Base-by-base conservation (phyloP, 2,888 invertebrate species). In the Volucella bombylans region DNA sequence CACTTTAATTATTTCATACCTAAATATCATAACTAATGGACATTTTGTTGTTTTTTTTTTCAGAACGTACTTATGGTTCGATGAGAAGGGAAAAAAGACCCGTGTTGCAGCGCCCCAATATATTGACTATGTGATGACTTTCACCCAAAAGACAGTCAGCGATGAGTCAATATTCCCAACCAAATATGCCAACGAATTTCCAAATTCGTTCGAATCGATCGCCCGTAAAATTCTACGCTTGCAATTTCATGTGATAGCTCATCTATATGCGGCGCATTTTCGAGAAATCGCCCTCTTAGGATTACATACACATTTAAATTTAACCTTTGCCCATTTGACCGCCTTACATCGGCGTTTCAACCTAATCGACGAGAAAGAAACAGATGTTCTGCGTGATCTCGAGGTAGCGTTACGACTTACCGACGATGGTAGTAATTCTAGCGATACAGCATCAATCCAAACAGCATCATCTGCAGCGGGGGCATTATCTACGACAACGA, bases 91-190 rank as follows among this genome's bases (percentile, higher is more conserved):
- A 89, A 99, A 99, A 94, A 99, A 99, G 94, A 96, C 96, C 88
- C 96, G 98, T 92, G 96, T 98, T 90, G 97, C 98, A 88, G 98
- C 99, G 89, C 98, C 98, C 89, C 98, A 99, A 93, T 99, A 99
- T 93, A 97, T 99, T 92, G 99, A 99, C 94, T 98, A 98, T 93
- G 98, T 98, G 91, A 99, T 99, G 97, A 98, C 98, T 87, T 98
- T 96, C 94, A 97, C 97, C 89, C 98, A 99, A 93, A 97, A 97
- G 93, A 98, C 97, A 88, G 96, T 99, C 93, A 97, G 96, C 92
- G 98, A 99, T 93, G 99, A 99, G 94, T 95, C 95, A 90, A 95
- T 98, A 92, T 99, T 99, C 94, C 99, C 99, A 92, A 99, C 99
- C 91, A 99, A 99, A 95, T 98, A 98, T 93, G 98, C 98, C 97